A percentile compares a stretch with the other conserved stretches of the same genome.
Conservation (phyloP, 37 sponge, comb jelly and placozoan genomes). For the Ianthella basta region DNA sequence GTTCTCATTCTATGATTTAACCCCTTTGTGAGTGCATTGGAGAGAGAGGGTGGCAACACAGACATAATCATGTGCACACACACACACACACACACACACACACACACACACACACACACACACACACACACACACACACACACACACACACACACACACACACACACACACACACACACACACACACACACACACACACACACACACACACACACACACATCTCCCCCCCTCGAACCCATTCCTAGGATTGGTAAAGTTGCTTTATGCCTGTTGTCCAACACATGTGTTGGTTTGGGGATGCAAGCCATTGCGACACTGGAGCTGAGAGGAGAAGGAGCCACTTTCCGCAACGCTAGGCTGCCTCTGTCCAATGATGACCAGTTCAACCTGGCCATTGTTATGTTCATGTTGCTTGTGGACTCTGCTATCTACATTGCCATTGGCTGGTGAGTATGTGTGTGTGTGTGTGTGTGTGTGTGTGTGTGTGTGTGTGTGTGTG, state of each 20-base stretch:
- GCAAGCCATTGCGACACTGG: neutral
- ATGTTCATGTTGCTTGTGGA: constrained; percentile 79
- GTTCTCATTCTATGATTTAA: constrained; percentile 2
- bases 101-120: too few species aligned
- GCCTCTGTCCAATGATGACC: constrained; percentile 69
- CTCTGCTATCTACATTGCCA: constrained; percentile 72
- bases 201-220: too few species aligned
- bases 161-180: too few species aligned
- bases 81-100: too few species aligned
- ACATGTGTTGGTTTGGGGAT: constrained; percentile 27
- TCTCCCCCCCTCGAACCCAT: too few species aligned
- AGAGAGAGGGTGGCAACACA: too few species aligned
- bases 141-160: too few species aligned
- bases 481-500: neutral
- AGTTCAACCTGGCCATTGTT: constrained; percentile 69
- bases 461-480: neutral
- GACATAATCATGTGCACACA: too few species aligned
- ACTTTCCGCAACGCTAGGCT: constrained; percentile 59
- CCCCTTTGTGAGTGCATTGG: constrained; percentile 55
- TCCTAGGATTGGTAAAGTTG: neutral
- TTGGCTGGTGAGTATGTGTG: constrained; percentile 73
- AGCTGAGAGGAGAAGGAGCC: constrained; percentile 52
- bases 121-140: too few species aligned
- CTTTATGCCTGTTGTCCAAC: neutral
- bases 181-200: too few species aligned